Evolutionary conservation across 2,888 invertebrate species (phyloP).

Genomic region (Phoenoteleia sp.): DNA sequence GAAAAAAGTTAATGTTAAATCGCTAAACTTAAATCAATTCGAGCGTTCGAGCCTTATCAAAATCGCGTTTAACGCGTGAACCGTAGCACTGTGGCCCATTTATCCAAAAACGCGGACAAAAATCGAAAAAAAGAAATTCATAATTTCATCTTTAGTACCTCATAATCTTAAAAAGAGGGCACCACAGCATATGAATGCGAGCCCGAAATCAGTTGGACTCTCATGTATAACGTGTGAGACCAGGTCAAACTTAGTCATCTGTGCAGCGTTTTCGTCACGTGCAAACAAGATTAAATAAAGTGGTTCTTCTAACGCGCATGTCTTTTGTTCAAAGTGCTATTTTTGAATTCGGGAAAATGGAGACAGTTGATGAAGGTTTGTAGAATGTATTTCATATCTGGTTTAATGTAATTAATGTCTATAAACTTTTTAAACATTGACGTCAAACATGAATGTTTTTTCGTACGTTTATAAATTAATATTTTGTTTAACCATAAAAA

Average conservation of each 20-base stretch:
- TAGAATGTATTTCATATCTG: background rate
- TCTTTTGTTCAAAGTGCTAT: background rate
- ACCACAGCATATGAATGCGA: background rate
- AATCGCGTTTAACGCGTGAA: too few species aligned
- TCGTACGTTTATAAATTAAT: too few species aligned
- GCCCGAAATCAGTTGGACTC: background rate
- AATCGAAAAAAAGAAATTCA: background rate
- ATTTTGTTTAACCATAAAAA: background rate
- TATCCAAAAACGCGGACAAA: constrained; percentile 19
- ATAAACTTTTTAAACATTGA: background rate
- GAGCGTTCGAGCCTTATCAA: too few species aligned
- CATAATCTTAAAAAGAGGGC: background rate
- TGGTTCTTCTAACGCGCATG: too few species aligned
- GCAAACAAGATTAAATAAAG: too few species aligned
- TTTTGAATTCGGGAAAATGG: background rate
- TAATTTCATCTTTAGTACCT: constrained; percentile 10
- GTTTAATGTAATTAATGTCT: background rate
- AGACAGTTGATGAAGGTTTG: background rate
- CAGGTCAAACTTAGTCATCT: background rate
- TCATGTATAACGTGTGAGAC: background rate
- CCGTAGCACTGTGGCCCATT: constrained; percentile 16
- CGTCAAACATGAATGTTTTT: too few species aligned
- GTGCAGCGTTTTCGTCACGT: constrained; percentile 12
- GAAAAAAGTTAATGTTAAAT: too few species aligned
- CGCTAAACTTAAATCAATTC: too few species aligned